phyloP scores from a whole-genome alignment of 2,113 vertebrate genomes.

The Lophura nycthemera region DNA sequence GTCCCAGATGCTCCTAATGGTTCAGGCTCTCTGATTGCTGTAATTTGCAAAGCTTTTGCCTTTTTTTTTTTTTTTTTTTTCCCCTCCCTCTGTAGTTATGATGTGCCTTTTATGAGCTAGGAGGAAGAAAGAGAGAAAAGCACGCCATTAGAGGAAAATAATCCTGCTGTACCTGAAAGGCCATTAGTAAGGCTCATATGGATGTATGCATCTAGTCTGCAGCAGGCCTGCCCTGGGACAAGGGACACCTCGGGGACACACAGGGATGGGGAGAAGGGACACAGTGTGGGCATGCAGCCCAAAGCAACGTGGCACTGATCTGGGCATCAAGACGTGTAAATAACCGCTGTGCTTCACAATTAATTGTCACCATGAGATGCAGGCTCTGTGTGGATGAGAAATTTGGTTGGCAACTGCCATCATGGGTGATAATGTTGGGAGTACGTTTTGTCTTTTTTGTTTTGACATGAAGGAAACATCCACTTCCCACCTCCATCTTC shows the following conservation, averaged over 20 bases:
- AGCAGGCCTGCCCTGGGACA: background rate
- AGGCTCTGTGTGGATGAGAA: rapidly evolving
- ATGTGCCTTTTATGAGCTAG: conserved; percentile 72
- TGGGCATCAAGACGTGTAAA: background rate
- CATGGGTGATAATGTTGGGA: background rate
- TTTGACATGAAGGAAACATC: background rate
- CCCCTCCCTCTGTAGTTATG: conserved; percentile 50
- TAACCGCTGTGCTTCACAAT: background rate
- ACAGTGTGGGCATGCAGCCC: background rate
- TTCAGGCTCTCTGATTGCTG: conserved; percentile 75
- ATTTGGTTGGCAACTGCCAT: background rate
- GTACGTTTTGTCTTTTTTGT: background rate
- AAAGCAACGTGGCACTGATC: background rate
- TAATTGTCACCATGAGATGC: background rate
- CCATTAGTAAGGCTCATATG: conserved; percentile 56
- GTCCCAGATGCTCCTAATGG: conserved; percentile 79
- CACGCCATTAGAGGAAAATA: conserved; percentile 72
- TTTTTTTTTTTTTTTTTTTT: background rate
- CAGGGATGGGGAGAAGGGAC: background rate
- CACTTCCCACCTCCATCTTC: background rate
- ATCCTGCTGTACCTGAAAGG: conserved; percentile 71
- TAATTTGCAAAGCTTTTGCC: conserved; percentile 74
- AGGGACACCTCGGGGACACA: background rate
- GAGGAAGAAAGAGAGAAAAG: conserved; percentile 54
- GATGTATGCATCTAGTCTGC: conserved; percentile 21